Conservation (phyloP, 2,888 invertebrate genomes). For the Gibbula magus region DNA sequence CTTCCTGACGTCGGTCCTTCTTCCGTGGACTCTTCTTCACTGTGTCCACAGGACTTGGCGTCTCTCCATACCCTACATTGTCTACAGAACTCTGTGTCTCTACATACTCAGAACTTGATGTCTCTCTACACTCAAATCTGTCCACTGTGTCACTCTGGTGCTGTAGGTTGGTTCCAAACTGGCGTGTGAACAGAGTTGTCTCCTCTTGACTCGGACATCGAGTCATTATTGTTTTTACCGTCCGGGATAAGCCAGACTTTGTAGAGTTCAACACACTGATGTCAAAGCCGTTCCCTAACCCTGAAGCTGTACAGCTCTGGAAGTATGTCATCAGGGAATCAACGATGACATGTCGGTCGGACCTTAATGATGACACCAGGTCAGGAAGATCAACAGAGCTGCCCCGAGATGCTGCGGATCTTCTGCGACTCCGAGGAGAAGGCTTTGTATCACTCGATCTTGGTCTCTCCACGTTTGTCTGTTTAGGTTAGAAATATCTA, state of each 20-base stretch:
- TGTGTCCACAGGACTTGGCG: background rate
- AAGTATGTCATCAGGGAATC: conserved; percentile 4
- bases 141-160: background rate
- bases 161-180: background rate
- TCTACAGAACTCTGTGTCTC: background rate
- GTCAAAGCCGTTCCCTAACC: background rate
- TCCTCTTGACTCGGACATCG: conserved; percentile 9
- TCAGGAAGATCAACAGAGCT: background rate
- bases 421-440: conserved; percentile 19
- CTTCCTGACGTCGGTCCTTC: background rate
- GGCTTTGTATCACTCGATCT: background rate
- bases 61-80: conserved; percentile 5
- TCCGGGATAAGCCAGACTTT: conserved; percentile 4
- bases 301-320: background rate
- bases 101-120: background rate
- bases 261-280: background rate
- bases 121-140: background rate
- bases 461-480: background rate
- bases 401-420: background rate
- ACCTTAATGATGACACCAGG: background rate
- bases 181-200: background rate
- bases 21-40: conserved; percentile 4
- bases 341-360: conserved; percentile 15
- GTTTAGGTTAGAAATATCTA: background rate
- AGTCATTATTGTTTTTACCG: conserved; percentile 14